A percentile compares a stretch with the other conserved stretches of the same genome.
Evolutionary conservation across 2,113 vertebrate species (phyloP).

Genomic region (Pygoscelis antarcticus): DNA sequence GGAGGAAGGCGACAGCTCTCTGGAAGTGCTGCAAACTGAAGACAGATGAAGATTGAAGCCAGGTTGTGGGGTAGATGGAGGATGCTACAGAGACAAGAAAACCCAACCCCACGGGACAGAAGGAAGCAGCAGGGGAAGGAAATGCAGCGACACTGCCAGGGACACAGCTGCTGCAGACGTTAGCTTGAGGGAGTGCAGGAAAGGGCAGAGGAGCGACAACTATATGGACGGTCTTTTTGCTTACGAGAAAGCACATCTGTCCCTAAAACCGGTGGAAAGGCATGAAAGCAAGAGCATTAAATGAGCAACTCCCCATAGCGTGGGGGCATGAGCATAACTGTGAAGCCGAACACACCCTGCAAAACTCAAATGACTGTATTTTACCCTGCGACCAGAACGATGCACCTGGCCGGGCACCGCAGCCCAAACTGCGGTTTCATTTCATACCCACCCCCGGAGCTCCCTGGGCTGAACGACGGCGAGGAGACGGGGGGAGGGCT

Average conservation of each 20-base stretch:
- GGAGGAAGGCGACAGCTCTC: background rate
- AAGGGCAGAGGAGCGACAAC: background rate
- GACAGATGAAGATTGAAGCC: background rate
- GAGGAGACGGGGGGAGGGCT: background rate
- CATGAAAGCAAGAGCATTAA: background rate
- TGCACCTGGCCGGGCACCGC: background rate
- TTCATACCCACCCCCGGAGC: rapidly evolving
- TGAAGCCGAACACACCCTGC: background rate
- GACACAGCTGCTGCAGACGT: background rate
- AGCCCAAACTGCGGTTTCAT: rapidly evolving
- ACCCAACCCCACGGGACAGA: background rate
- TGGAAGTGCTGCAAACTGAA: background rate
- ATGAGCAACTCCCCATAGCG: background rate
- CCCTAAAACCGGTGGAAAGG: background rate
- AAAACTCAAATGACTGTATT: background rate
- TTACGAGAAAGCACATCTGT: background rate
- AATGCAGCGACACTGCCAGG: background rate
- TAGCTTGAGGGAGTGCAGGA: background rate
- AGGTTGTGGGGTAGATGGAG: background rate
- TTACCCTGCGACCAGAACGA: background rate
- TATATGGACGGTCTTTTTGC: background rate
- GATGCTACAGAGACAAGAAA: background rate
- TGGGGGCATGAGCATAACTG: background rate
- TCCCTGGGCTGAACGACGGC: rapidly evolving
- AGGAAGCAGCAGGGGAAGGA: background rate